Evolutionary conservation across 2,113 vertebrate genomes (phyloP).

Genomic region (Leptobrachium leishanense): DNA sequence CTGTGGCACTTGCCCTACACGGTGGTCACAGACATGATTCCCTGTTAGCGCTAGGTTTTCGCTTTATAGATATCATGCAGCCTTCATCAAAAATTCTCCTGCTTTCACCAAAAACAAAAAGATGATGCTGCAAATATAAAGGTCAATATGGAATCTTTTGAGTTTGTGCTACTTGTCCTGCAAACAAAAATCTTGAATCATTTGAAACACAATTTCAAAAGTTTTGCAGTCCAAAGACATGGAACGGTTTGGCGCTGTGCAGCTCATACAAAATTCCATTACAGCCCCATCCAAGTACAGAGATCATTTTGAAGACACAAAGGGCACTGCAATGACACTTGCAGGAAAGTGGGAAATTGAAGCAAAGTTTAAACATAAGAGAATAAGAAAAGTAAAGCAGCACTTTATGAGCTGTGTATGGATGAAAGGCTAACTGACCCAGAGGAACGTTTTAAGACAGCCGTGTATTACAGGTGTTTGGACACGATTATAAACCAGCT

Average conservation of each 20-base stretch:
- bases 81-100: no score
- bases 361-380: constrained; percentile 4
- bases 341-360: not conserved
- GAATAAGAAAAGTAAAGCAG: not conserved
- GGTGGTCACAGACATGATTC: not conserved
- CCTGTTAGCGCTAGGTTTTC: not conserved
- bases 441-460: not conserved
- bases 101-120: not conserved
- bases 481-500: not conserved
- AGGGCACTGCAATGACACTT: not conserved
- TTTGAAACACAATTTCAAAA: not conserved
- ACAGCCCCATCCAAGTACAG: not conserved
- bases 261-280: not conserved
- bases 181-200: not conserved
- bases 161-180: not conserved
- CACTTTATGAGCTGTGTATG: not conserved
- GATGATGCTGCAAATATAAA: not conserved
- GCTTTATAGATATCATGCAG: not conserved
- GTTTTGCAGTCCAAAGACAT: not conserved
- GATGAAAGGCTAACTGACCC: not conserved
- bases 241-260: not conserved
- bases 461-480: not conserved
- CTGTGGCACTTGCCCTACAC: not conserved
- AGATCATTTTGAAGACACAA: not conserved
- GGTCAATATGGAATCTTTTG: not conserved